A percentile compares a stretch with the other conserved stretches of the same genome.
phyloP scores from a whole-genome alignment of 2,888 invertebrate genomes.

The Ceraclea dissimilis region DNA sequence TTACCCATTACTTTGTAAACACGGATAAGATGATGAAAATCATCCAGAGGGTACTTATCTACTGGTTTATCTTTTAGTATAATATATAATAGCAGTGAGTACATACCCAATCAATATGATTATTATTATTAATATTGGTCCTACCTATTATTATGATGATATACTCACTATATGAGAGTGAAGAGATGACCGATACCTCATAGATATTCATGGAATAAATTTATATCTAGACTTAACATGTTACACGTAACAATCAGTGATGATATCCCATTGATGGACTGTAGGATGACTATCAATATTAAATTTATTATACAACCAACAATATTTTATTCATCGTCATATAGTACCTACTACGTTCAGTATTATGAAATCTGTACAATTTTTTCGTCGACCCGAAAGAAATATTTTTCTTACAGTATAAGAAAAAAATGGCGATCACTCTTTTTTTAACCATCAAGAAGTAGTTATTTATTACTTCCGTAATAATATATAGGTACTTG shows the following conservation, averaged over 20 bases:
- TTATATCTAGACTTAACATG: slow-evolving; percentile 1
- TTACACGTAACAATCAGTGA: neutral
- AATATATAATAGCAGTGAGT: neutral
- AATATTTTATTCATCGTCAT: too few relatives aligned
- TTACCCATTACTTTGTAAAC: slow-evolving; percentile 16
- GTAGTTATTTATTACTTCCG: too few relatives aligned
- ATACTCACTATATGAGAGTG: slow-evolving; percentile 14
- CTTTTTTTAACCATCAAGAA: too few relatives aligned
- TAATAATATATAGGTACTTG: too few relatives aligned
- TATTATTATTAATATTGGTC: slow-evolving; percentile 2
- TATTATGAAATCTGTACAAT: too few relatives aligned
- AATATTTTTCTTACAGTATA: too few relatives aligned
- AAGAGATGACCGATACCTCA: slow-evolving; percentile 12
- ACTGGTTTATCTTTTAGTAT: neutral
- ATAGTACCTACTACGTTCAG: too few relatives aligned
- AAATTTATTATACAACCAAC: too few relatives aligned
- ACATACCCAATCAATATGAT: slow-evolving; percentile 17
- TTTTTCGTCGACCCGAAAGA: too few relatives aligned
- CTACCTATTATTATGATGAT: slow-evolving; percentile 9
- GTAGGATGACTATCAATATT: neutral
- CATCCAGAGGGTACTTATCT: slow-evolving; percentile 7
- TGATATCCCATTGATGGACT: neutral
- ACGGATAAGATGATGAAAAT: slow-evolving; percentile 10
- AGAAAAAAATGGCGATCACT: too few relatives aligned
- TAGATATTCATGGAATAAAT: slow-evolving; percentile 26